Evolutionary conservation across 2,113 vertebrate genomes (phyloP), one percentile per base, ranked within the genome.

Genomic region (Centrocercus urophasianus): DNA sequence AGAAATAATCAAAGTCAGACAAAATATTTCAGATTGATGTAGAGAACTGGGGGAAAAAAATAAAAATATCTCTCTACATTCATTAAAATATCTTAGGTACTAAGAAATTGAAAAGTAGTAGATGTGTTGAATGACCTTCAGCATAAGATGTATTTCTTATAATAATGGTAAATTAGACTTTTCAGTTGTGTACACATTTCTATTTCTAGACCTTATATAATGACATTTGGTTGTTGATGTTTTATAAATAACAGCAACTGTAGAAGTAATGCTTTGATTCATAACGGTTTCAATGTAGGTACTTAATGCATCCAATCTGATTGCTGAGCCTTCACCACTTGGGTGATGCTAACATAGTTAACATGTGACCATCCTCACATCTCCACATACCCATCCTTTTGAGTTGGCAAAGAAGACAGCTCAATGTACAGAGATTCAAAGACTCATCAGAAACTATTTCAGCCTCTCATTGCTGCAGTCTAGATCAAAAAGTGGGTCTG

Each of bases 161-260:
- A 83, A 91, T 27, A 83, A 6, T 71, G 16, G 73, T 40, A 38
- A 28, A 64, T 88, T 61, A 66, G 34, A 7, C 9, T 73, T 63
- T 40, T 80, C 54, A 72, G 75, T 61, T 54, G 12, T 28, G 7
- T 83, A 48, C 47, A 80, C 0, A 0, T 32, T 60, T 28, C 56
- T 89, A 34, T 50, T 95, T 72, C 57, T 52, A 86, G 79, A 67
- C 57, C n/a, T 88, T 61, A 65, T 65, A 69, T 71, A 70, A 80
- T 13, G 38, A 47, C 1, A 20, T 27, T 27, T 67, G 22, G 25
- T 28, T 60, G 52, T 48, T 80, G 61, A 77, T 88, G 57, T 56
- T 88, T 80, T 80, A 83, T 93, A 93, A 91, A 81, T 42, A 64
- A 40, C 42, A 83, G n/a, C 42, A 86, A 64, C 22, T 71, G 52